Base-by-base conservation (phyloP, 2,888 invertebrate genomes). In the Trichopria drosophilae region DNA sequence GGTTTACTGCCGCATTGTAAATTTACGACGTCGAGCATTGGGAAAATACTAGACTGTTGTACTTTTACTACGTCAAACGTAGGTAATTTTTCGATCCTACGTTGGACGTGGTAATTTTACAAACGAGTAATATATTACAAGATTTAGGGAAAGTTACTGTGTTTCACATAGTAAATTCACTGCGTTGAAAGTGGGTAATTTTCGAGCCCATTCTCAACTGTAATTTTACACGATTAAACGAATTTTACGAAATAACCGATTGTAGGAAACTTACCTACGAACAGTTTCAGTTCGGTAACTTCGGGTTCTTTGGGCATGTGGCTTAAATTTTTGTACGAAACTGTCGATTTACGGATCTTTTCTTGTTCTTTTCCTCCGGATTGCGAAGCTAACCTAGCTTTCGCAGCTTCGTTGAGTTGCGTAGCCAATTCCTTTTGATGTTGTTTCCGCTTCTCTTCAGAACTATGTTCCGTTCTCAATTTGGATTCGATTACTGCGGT, bases 371-470 rank as follows among this genome's bases (percentile, higher is more conserved):
- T 91, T 2, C 87, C 89, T 22, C 89, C 83, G 0, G 87, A 85
- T 72, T 93, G 90, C 66, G 93, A 90, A 1, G 95, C 92, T 56
- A 99, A 77, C 31, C 99, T 84, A 66, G 93, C 93, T 63, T 89
- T 88, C 0, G 99, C 99, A 55, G 90, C 89, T 69, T 93, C 92
- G 68, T 99, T 98, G 29, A 99, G 78, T 53, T 87, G 84, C 50
- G 87, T 84, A 0, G 94, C 94, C 53, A 99, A 77, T 76, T 98
- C 97, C 65, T 91, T 90, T 75, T 99, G 99, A 79, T 98, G 96
- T 68, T 92, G 88, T 63, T 94, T 93, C 10, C 99, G 84, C 75
- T 98, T 98, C 68, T 99, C 98, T 73, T 99, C 99, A 0, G 95
- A 89, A 9, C 95, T 94, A 62, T 91, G 90, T 72, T 98, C 97